phyloP scores from a whole-genome alignment of 1,140 invertebrate species.

The Artemia franciscana region DNA sequence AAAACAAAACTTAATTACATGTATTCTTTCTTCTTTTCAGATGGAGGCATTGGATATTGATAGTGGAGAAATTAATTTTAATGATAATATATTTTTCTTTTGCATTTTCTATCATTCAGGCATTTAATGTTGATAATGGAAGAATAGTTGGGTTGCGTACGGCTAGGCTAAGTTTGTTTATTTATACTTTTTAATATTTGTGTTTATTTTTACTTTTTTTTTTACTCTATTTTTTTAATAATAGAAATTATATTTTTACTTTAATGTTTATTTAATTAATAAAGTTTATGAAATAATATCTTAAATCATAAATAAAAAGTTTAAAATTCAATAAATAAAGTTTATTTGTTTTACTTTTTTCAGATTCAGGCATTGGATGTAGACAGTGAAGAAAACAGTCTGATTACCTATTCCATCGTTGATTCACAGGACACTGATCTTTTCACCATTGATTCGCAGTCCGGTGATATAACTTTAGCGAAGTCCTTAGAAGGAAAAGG shows the following conservation, averaged over 20 bases:
- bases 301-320: no score
- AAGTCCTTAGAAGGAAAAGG: constrained; percentile 15
- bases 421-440: constrained; percentile 33
- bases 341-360: constrained; percentile 13
- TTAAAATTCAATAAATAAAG: constrained; percentile 2
- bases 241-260: constrained; percentile 2
- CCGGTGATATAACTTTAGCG: constrained; percentile 37
- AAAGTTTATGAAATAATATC: not conserved
- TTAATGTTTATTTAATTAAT: not conserved
- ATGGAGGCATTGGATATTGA: no score
- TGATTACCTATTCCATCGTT: constrained; percentile 45
- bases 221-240: constrained; percentile 6
- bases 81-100: no score
- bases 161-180: no score
- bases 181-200: no score
- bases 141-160: no score
- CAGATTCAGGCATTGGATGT: constrained; percentile 36
- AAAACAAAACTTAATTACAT: no score
- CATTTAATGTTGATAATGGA: no score
- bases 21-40: no score
- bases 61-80: no score
- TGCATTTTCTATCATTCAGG: no score
- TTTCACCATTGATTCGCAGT: constrained; percentile 37
- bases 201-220: constrained; percentile 7
- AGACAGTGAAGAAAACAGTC: constrained; percentile 39